phyloP scores from a whole-genome alignment of 2,113 vertebrate species.

The Octodon degus region DNA sequence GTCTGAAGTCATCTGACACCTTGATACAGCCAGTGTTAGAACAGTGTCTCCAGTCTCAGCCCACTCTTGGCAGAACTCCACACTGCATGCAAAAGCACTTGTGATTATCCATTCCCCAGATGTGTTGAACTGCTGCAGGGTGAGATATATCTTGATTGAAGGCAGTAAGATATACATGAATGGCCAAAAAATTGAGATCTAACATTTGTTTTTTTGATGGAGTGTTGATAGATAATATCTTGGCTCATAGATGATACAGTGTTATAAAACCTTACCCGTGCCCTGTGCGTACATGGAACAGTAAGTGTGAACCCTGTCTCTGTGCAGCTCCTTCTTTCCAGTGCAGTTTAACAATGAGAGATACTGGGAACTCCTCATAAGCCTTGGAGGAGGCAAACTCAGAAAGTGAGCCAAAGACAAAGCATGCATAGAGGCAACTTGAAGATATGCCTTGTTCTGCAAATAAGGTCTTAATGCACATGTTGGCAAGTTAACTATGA shows the following conservation, averaged over 20 bases:
- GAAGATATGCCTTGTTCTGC: neutral
- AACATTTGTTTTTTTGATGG: neutral
- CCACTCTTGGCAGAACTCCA: neutral
- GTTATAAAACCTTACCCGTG: neutral
- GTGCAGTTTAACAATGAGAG: neutral
- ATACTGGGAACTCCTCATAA: neutral
- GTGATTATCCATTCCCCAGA: neutral
- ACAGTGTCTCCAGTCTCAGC: neutral
- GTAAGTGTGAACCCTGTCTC: neutral
- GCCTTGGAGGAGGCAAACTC: neutral
- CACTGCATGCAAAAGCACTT: neutral
- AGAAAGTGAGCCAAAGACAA: neutral
- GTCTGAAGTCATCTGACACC: neutral
- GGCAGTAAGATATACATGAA: neutral
- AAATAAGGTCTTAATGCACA: neutral
- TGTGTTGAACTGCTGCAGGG: neutral
- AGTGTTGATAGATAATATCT: neutral
- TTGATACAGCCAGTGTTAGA: neutral
- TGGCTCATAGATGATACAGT: neutral
- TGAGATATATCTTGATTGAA: neutral
- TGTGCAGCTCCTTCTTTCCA: neutral
- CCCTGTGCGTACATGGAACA: neutral
- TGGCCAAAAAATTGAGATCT: neutral
- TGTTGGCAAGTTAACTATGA: neutral
- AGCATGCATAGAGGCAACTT: rapidly evolving